phyloP scores from a whole-genome alignment of 1,140 invertebrate species.

The Ostrea edulis region DNA sequence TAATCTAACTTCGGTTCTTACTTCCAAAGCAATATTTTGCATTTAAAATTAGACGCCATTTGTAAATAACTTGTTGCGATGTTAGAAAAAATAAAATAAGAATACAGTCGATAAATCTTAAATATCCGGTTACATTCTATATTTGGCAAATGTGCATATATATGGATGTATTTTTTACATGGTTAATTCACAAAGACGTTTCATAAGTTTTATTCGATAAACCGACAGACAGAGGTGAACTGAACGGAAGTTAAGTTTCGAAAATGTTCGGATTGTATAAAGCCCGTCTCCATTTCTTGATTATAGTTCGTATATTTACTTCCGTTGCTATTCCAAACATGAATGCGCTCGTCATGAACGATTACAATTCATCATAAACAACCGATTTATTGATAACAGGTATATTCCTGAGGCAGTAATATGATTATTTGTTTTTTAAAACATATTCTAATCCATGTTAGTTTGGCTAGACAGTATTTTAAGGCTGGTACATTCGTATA shows the following conservation, averaged over 20 bases:
- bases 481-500: too few relatives aligned
- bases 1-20: too few relatives aligned
- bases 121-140: neutral
- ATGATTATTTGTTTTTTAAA: too few relatives aligned
- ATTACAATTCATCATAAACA: neutral
- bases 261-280: neutral
- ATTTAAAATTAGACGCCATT: neutral
- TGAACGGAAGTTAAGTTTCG: neutral
- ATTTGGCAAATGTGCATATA: neutral
- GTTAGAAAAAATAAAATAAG: neutral
- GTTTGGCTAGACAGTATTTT: too few relatives aligned
- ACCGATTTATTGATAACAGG: too few relatives aligned
- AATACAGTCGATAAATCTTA: neutral
- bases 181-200: too few relatives aligned
- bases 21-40: neutral
- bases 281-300: neutral
- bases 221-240: too few relatives aligned
- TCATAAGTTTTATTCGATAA: too few relatives aligned
- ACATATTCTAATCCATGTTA: too few relatives aligned
- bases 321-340: constrained; percentile 36
- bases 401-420: too few relatives aligned
- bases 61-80: constrained; percentile 37
- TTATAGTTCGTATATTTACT: neutral
- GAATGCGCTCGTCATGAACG: neutral
- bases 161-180: too few relatives aligned